phyloP scores from a whole-genome alignment of 2,888 invertebrate species.

The Drosophila eohydei region DNA sequence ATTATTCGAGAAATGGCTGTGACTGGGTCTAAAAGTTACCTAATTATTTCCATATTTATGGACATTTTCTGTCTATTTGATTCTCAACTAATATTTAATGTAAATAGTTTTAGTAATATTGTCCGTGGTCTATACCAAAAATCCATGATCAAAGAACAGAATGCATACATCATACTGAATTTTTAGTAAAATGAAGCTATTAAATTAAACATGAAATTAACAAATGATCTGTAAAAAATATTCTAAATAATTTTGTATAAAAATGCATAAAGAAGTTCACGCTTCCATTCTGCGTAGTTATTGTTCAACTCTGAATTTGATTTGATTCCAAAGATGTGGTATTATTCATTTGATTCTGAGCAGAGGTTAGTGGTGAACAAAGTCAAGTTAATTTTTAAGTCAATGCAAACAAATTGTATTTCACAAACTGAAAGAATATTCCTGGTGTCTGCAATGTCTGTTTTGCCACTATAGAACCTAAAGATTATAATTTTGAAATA shows the following conservation, averaged over 20 bases:
- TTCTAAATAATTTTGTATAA: neutral
- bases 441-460: too few relatives aligned
- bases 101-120: neutral
- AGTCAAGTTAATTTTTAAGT: too few relatives aligned
- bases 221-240: neutral
- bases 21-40: neutral
- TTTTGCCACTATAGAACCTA: too few relatives aligned
- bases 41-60: neutral
- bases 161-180: neutral
- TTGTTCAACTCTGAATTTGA: too few relatives aligned
- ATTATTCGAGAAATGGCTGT: neutral
- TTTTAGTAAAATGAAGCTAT: neutral
- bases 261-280: too few relatives aligned
- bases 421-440: too few relatives aligned
- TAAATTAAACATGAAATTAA: neutral
- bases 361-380: too few relatives aligned
- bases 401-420: too few relatives aligned
- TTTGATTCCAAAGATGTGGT: too few relatives aligned
- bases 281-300: too few relatives aligned
- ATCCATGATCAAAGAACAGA: neutral
- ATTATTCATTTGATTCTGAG: too few relatives aligned
- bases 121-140: neutral
- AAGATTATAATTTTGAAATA: too few relatives aligned
- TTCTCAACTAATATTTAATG: neutral
- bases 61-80: neutral